Conservation (phyloP, 2,797 vertebrate genomes). For the Balearica regulorum region DNA sequence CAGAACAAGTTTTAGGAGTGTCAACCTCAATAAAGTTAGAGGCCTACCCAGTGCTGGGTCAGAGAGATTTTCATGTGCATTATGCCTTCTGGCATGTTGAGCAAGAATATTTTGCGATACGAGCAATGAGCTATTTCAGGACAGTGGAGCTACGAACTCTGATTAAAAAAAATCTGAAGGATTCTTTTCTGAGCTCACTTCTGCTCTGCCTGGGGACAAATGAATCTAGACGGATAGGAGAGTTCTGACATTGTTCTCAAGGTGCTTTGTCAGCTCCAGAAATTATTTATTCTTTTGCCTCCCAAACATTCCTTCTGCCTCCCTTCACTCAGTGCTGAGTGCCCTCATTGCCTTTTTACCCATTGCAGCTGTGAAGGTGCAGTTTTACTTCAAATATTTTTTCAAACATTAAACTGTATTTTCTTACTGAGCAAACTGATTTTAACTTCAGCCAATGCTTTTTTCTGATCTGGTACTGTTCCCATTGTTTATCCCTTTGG, state of each 20-base stretch:
- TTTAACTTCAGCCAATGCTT: background rate
- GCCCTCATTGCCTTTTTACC: background rate
- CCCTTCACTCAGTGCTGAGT: background rate
- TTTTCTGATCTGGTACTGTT: background rate
- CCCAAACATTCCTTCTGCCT: background rate
- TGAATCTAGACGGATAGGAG: background rate
- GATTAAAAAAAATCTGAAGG: background rate
- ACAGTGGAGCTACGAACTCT: background rate
- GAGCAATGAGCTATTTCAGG: background rate
- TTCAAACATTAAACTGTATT: background rate
- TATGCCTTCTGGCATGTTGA: constrained; percentile 16
- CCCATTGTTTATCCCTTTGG: background rate
- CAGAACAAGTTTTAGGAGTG: constrained; percentile 13
- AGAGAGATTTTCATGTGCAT: background rate
- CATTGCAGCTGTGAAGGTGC: background rate
- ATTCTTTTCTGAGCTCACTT: background rate
- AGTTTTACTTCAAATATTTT: background rate
- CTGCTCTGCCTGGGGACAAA: background rate
- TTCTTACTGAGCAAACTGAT: background rate
- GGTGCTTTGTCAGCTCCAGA: background rate
- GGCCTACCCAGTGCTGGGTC: background rate
- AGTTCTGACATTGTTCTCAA: constrained; percentile 21
- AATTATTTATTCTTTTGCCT: background rate
- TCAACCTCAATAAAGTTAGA: background rate
- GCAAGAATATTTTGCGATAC: constrained; percentile 15